Base-by-base conservation (phyloP, 2,113 vertebrate genomes). In the Rynchops niger region DNA sequence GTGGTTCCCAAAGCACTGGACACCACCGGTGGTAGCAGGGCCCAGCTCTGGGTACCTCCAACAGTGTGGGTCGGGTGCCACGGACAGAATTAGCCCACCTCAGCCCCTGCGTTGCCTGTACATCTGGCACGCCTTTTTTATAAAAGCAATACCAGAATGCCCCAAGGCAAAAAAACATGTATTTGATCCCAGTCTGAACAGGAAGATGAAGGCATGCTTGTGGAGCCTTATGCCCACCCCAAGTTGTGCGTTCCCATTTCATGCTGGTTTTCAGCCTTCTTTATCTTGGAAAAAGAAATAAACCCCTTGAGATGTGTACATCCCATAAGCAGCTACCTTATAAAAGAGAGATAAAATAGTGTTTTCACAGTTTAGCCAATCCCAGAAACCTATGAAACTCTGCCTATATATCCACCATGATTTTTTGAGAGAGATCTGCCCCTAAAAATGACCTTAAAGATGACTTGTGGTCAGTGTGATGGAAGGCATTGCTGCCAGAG, bases 91-190 rank as follows among this genome's bases (percentile, higher is more conserved):
- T 50, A 36, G 16, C 47, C 12, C 21, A 87, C 15, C n/a, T 59
- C 13, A 27, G 9, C 7, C 38, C 17, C 67, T 10, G 7, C 1
- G 2, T 53, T 2, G 0, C 32, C 42, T 53, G 2, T 36, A 22
- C 3, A 0, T 27, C 32, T 77, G 5, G 13, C 20, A n/a, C 2
- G 2, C 4, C 4, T 26, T 40, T 78, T 70, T 58, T 1, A 5
- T 25, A 74, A 38, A 36, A 32, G 8, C 5, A 36, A 38, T 61
- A 42, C 8, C 12, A 38, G 21, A 71, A 58, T 29, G 8, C 23
- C 53, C 16, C 3, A 56, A 63, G 13, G 10, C 1, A 12, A 52
- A 61, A 80, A 55, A 34, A 13, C 5, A 4, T 34, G 5, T 36
- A 29, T 42, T 61, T 77, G 5, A 42, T 55, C 9, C 12, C 22